Evolutionary conservation across 2,797 vertebrate species (phyloP).

Genomic region (Coilia nasus): DNA sequence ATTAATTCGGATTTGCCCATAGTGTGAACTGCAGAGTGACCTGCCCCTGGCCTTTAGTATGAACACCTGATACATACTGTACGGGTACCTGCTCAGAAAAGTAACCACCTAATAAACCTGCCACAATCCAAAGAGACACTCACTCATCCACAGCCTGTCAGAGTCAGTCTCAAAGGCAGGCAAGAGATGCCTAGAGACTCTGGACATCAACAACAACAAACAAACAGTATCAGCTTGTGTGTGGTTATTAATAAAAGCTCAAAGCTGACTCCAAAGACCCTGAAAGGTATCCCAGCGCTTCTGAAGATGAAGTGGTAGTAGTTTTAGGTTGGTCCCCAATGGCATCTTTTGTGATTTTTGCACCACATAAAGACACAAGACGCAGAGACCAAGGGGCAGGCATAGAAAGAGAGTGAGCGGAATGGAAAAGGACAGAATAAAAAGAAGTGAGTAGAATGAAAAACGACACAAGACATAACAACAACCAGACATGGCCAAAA

Average conservation of each 20-base stretch:
- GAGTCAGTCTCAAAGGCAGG: neutral
- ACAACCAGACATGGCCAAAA: too few relatives aligned
- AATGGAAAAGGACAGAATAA: too few relatives aligned
- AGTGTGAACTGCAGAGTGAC: too few relatives aligned
- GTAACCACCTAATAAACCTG: too few relatives aligned
- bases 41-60: too few relatives aligned
- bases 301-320: neutral
- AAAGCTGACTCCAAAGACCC: neutral
- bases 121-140: neutral
- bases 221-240: neutral
- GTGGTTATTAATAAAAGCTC: neutral
- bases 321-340: neutral
- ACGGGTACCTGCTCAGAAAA: too few relatives aligned
- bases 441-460: too few relatives aligned
- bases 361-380: neutral
- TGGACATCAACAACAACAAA: neutral
- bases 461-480: too few relatives aligned
- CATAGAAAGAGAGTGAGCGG: neutral
- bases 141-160: neutral
- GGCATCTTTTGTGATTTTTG: neutral
- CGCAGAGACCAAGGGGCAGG: neutral
- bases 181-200: neutral
- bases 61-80: too few relatives aligned
- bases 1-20: too few relatives aligned
- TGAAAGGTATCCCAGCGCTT: neutral